These are phyloP conservation scores for Liasis olivaceus DNA, from an alignment of 2,797 vertebrate genomes.

Conservation along the genomic window DNA sequence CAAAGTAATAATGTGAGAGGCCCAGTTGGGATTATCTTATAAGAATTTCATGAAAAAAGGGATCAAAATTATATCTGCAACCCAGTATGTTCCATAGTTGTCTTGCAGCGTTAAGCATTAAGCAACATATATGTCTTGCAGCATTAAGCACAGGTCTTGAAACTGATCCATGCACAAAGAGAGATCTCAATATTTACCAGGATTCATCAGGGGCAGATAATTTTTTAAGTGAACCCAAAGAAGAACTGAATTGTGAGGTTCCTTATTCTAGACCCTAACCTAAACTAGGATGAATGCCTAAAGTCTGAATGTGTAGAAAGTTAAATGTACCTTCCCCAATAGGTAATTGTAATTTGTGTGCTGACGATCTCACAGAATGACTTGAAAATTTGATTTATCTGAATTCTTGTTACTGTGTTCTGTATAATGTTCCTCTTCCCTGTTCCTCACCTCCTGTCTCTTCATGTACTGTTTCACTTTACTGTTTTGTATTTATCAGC, in stretches of 20 bases:
- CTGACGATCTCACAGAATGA: not conserved
- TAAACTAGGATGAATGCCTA: not conserved
- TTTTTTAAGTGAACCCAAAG: not conserved
- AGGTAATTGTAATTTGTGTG: not conserved
- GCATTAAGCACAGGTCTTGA: not conserved
- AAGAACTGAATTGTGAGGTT: not conserved
- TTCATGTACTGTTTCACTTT: not conserved
- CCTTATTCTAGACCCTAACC: not conserved
- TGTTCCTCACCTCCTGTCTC: too few relatives aligned
- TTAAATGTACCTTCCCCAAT: not conserved
- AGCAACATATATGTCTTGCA: not conserved
- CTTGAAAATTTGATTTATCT: not conserved
- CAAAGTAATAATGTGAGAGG: not conserved
- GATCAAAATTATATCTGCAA: not conserved
- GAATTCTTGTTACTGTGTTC: not conserved
- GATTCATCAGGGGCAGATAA: not conserved
- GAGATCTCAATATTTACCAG: not conserved
- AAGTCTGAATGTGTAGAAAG: not conserved
- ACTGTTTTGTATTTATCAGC: not conserved
- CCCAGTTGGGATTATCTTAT: not conserved
- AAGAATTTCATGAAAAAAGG: not conserved
- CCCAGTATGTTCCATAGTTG: not conserved
- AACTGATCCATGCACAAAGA: not conserved
- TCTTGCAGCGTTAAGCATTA: too few relatives aligned
- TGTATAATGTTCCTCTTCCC: not conserved